Percentiles rank a stretch among this genome's conserved stretches.
phyloP scores from a whole-genome alignment of 2,797 vertebrate genomes.

The Paguma larvata region DNA sequence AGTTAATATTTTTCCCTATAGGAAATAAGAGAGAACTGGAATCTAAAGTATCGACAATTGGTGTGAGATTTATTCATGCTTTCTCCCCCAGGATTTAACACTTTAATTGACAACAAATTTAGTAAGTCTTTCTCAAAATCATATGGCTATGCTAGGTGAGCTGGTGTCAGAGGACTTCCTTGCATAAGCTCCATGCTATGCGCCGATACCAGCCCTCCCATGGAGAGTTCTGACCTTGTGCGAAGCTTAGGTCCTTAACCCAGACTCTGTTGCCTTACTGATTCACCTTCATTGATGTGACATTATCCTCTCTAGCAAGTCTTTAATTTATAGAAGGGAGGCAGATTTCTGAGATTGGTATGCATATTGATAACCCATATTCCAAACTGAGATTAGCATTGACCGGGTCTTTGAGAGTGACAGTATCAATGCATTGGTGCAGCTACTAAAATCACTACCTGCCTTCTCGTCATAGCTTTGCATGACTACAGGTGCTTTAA shows the following conservation, averaged over 20 bases:
- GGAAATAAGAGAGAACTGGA: not conserved
- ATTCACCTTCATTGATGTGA: not conserved
- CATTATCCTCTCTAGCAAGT: not conserved
- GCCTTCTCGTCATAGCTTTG: not conserved
- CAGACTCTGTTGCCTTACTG: not conserved
- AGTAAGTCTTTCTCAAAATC: not conserved
- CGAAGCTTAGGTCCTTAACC: not conserved
- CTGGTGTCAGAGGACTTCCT: not conserved
- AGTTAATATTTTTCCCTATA: not conserved
- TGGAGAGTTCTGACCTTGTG: not conserved
- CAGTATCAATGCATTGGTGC: not conserved
- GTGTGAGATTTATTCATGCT: not conserved
- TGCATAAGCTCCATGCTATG: rapidly evolving
- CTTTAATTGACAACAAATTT: not conserved
- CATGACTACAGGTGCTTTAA: not conserved
- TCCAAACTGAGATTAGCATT: not conserved
- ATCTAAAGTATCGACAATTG: rapidly evolving
- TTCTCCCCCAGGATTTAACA: not conserved
- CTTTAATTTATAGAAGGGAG: not conserved
- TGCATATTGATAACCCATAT: not conserved
- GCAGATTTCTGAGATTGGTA: not conserved
- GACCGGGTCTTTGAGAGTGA: not conserved
- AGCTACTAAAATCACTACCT: not conserved
- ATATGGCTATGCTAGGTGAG: not conserved
- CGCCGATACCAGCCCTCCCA: not conserved